Evolutionary conservation across 2,888 invertebrate species (phyloP).

Genomic region (Caenorhabditis sp.): DNA sequence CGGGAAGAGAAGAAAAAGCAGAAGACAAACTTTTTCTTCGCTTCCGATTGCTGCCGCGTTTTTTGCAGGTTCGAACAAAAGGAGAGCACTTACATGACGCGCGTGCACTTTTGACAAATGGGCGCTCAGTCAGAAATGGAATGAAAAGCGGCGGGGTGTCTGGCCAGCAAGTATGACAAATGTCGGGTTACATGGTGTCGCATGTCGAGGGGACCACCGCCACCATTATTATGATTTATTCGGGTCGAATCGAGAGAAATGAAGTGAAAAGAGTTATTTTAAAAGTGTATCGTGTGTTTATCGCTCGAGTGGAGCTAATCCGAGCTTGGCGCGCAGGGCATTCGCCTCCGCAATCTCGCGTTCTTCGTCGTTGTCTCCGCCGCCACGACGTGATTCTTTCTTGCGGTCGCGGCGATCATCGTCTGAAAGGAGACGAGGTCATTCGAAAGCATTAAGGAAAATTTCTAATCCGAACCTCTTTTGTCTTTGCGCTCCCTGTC

Average conservation of each 20-base stretch:
- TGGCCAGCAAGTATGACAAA: conserved; percentile 25
- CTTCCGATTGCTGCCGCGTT: conserved; percentile 36
- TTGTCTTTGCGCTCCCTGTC: conserved; percentile 37
- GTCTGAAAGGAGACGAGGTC: conserved; percentile 18
- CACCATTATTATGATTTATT: conserved; percentile 17
- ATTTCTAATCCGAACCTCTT: conserved; percentile 31
- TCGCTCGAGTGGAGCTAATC: conserved; percentile 81
- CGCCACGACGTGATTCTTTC: conserved; percentile 39
- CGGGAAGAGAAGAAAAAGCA: conserved; percentile 2
- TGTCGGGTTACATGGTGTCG: conserved; percentile 14
- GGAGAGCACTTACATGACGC: conserved; percentile 32
- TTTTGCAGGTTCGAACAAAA: conserved; percentile 41
- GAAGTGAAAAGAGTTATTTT: conserved; percentile 5
- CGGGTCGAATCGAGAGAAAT: not conserved
- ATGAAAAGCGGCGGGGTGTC: conserved; percentile 3
- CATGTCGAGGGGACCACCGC: not conserved
- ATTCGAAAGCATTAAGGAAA: not conserved
- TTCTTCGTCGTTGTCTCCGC: conserved; percentile 69
- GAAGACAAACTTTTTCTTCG: not conserved
- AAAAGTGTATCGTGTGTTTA: not conserved
- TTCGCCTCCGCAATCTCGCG: conserved; percentile 81
- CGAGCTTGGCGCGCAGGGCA: conserved; percentile 81
- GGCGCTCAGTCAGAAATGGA: not conserved
- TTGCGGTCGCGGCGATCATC: conserved; percentile 52
- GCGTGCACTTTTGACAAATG: conserved; percentile 21